Conservation (phyloP, 1,140 invertebrate species). For the Kradibia gibbosae region DNA sequence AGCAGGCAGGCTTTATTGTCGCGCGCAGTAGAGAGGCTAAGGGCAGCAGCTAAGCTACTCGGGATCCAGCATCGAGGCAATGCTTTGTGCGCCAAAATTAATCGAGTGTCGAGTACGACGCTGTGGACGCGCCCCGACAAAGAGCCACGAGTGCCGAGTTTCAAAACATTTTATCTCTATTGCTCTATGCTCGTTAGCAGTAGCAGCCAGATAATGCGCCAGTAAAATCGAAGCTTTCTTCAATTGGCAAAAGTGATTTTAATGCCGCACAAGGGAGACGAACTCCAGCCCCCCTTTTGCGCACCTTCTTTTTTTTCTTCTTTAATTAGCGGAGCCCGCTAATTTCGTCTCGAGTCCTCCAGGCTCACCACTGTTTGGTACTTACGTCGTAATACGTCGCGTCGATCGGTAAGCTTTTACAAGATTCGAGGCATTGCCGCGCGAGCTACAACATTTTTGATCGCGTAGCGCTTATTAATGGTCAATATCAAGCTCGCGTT, state of each 20-base stretch:
- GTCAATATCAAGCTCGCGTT: neutral
- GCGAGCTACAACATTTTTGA: neutral
- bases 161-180: no score
- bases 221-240: neutral
- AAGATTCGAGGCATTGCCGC: neutral
- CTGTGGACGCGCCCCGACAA: no score
- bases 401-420: neutral
- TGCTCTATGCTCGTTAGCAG: no score
- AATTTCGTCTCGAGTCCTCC: slow-evolving; percentile 1
- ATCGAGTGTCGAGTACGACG: no score
- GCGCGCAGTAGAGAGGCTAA: no score
- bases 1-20: no score
- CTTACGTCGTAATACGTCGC: no score
- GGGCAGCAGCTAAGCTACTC: no score
- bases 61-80: no score
- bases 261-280: slow-evolving; percentile 13
- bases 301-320: neutral
- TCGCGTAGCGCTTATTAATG: neutral
- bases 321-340: neutral
- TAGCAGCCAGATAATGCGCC: no score
- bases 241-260: slow-evolving; percentile 20
- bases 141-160: no score
- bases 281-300: slow-evolving; percentile 18
- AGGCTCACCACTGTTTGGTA: neutral
- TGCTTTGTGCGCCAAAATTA: no score